These are phyloP conservation scores for Megalopta genalis DNA, from an alignment of 1,140 invertebrate species.

Conservation along the genomic window DNA sequence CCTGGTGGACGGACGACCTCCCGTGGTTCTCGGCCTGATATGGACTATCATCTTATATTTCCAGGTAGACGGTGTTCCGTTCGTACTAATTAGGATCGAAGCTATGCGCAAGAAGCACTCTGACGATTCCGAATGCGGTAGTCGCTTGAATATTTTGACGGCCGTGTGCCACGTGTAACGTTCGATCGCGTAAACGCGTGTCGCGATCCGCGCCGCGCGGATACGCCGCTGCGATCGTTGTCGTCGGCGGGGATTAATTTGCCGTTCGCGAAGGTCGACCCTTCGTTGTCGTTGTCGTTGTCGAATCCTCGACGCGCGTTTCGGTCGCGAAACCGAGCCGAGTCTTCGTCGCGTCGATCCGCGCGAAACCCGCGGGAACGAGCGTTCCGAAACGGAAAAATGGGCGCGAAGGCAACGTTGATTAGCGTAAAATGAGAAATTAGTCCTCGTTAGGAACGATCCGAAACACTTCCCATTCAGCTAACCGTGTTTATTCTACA, in stretches of 20 bases:
- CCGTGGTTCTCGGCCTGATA: slow-evolving; percentile 97
- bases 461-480: slow-evolving; percentile 53
- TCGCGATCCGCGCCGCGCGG: slow-evolving; percentile 13
- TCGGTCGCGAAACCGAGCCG: no score
- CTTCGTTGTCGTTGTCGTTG: background rate
- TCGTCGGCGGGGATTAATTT: slow-evolving; percentile 47
- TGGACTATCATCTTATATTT: slow-evolving; percentile 99
- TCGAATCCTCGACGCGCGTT: background rate
- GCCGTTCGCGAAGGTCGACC: background rate
- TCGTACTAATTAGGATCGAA: slow-evolving; percentile 8
- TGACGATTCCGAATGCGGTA: slow-evolving; percentile 61
- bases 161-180: slow-evolving; percentile 48
- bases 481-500: slow-evolving; percentile 77
- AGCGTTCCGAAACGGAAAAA: no score
- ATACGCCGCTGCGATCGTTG: slow-evolving; percentile 30
- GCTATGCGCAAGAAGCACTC: slow-evolving; percentile 45
- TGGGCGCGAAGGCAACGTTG: no score
- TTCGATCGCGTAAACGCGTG: slow-evolving; percentile 25
- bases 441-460: slow-evolving; percentile 43
- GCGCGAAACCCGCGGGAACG: no score
- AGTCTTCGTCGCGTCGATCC: no score
- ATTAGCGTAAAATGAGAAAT: slow-evolving; percentile 6
- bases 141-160: slow-evolving; percentile 61
- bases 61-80: slow-evolving; percentile 87
- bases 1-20: slow-evolving; percentile 97